A percentile compares a stretch with the other conserved stretches of the same genome.
These are phyloP conservation scores for Oxyura jamaicensis DNA, from an alignment of 2,113 vertebrate species.

Conservation along the genomic window DNA sequence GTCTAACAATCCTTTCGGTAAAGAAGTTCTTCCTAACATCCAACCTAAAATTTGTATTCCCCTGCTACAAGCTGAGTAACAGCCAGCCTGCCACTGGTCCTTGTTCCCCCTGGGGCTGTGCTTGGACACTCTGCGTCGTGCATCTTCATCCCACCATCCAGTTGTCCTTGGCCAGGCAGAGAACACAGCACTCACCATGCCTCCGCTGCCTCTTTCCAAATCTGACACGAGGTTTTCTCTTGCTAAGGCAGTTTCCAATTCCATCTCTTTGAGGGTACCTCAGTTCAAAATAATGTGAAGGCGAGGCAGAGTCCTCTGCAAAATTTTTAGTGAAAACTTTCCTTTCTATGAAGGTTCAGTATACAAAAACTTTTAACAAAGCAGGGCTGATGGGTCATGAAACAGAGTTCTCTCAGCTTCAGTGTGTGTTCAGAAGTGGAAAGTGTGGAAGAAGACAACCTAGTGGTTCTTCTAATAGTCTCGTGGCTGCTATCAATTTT, in stretches of 20 bases:
- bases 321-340: neutral
- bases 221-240: neutral
- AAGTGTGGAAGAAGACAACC: neutral
- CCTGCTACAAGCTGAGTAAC: too few species aligned
- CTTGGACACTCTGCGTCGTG: too few species aligned
- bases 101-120: neutral
- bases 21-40: too few species aligned
- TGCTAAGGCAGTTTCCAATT: neutral
- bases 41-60: neutral
- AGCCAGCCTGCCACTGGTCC: too few species aligned
- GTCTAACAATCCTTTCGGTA: too few species aligned
- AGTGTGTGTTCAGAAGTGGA: neutral
- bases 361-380: neutral
- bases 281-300: neutral
- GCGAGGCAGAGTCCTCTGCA: neutral
- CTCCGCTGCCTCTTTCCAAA: too few species aligned
- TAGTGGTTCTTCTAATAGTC: neutral
- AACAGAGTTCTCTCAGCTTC: neutral
- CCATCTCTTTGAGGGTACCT: rapidly evolving
- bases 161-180: neutral
- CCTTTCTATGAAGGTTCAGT: neutral
- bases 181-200: rapidly evolving
- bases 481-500: neutral
- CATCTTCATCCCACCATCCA: neutral
- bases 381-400: neutral